phyloP scores from a whole-genome alignment of 2,888 invertebrate species.

The Steromphala cineraria region DNA sequence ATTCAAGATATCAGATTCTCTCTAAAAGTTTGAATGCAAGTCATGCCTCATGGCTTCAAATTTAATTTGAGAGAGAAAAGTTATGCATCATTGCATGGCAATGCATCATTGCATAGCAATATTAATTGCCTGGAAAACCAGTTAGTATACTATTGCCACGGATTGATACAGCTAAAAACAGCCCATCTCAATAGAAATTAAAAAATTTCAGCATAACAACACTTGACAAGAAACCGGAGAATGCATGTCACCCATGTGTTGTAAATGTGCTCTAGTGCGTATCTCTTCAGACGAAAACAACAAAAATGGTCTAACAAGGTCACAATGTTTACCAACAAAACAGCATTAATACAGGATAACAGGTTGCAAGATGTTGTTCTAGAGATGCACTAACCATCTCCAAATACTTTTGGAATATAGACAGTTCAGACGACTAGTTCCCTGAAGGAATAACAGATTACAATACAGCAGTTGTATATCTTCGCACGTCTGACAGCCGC shows the following conservation, averaged over 20 bases:
- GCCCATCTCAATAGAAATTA: background rate
- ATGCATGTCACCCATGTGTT: too few species aligned
- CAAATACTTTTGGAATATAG: background rate
- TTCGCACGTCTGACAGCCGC: conserved; percentile 63
- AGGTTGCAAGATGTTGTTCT: background rate
- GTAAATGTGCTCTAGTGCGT: background rate
- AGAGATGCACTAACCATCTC: conserved; percentile 21
- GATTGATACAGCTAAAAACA: background rate
- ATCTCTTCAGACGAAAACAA: too few species aligned
- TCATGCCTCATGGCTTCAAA: too few species aligned
- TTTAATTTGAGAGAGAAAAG: too few species aligned
- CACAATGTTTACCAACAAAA: background rate
- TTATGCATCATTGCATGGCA: too few species aligned
- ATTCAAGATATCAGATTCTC: too few species aligned
- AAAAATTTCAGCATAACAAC: background rate
- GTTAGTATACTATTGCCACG: too few species aligned
- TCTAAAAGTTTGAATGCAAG: too few species aligned
- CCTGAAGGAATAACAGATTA: conserved; percentile 67
- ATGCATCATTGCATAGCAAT: too few species aligned
- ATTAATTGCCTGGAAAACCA: too few species aligned
- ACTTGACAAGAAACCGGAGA: too few species aligned
- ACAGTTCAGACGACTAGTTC: conserved; percentile 52
- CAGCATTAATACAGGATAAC: background rate
- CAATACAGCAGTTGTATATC: conserved; percentile 44
- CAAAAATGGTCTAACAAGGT: background rate